phyloP scores from a whole-genome alignment of 1,140 invertebrate genomes.

The Sycophila sp. region DNA sequence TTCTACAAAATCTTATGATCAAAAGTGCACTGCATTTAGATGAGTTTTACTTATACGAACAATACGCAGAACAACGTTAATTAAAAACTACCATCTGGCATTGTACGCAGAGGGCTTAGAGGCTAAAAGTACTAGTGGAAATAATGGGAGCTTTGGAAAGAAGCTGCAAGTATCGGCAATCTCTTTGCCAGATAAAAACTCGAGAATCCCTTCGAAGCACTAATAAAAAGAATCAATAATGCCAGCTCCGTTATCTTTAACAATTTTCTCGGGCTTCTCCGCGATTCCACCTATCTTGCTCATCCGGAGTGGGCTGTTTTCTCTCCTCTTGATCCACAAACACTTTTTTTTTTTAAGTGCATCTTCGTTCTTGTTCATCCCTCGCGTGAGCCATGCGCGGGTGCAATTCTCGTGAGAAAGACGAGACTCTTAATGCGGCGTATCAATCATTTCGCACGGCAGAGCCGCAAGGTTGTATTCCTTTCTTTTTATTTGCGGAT shows the following conservation, averaged over 20 bases:
- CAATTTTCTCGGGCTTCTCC: not conserved
- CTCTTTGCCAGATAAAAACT: not conserved
- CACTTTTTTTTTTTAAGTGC: not conserved
- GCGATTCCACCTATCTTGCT: not conserved
- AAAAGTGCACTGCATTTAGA: too few species aligned
- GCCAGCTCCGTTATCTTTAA: not conserved
- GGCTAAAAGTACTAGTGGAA: too few species aligned
- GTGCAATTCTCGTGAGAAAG: not conserved
- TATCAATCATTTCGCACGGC: not conserved
- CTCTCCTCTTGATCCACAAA: not conserved
- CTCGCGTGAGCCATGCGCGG: not conserved
- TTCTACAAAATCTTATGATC: too few species aligned
- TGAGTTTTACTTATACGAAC: too few species aligned
- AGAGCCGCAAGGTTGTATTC: too few species aligned
- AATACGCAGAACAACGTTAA: too few species aligned
- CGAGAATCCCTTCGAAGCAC: not conserved
- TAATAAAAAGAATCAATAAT: constrained; percentile 2
- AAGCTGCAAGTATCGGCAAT: not conserved
- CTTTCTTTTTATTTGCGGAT: too few species aligned
- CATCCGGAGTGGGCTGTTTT: too few species aligned
- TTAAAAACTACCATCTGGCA: too few species aligned
- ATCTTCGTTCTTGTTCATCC: not conserved
- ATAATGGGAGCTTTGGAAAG: not conserved
- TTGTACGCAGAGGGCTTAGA: too few species aligned
- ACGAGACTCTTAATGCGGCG: not conserved